Evolutionary conservation across 2,888 invertebrate species (phyloP).

Genomic region (Pollenia angustigena): DNA sequence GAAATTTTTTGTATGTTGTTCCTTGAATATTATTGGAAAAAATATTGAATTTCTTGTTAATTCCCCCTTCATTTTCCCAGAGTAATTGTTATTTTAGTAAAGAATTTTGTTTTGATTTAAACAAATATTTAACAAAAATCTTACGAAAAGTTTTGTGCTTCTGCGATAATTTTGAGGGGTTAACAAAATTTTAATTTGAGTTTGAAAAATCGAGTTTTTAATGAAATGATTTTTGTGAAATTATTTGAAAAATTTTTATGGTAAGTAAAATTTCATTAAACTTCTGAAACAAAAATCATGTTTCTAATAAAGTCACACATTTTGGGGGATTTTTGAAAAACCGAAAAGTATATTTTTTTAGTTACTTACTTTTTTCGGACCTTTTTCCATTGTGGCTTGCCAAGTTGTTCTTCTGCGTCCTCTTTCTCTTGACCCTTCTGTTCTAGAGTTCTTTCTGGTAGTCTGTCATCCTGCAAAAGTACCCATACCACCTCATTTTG

Average conservation of each 20-base stretch:
- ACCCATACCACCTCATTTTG: no score
- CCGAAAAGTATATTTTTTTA: no score
- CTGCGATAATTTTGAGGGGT: background rate
- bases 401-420: no score
- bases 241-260: background rate
- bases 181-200: background rate
- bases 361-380: no score
- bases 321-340: no score
- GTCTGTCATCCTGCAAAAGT: no score
- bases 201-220: background rate
- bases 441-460: no score
- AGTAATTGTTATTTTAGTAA: constrained; percentile 6
- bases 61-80: constrained; percentile 2
- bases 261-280: background rate
- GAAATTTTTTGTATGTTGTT: constrained; percentile 37
- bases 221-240: no score
- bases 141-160: background rate
- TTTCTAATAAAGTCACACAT: no score
- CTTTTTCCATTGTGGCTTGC: no score
- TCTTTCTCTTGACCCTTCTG: no score
- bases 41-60: constrained; percentile 57
- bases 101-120: constrained; percentile 34
- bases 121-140: constrained; percentile 43
- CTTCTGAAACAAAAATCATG: no score
- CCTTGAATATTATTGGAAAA: constrained; percentile 27